Conservation (phyloP, 2,113 vertebrate species). For the Bambusicola thoracicus region DNA sequence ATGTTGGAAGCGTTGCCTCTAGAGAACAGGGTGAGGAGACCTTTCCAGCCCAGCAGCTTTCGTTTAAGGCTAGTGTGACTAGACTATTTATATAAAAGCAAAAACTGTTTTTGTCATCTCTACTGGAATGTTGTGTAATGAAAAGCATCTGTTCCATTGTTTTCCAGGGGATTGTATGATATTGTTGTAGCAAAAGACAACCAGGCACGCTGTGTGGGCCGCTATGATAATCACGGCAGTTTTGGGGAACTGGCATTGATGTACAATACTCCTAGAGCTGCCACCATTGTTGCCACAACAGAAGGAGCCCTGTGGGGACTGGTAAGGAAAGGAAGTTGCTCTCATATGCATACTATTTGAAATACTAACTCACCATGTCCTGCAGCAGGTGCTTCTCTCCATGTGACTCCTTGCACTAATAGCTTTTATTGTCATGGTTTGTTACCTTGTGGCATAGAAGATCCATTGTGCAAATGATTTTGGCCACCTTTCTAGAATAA, state of each 20-base stretch:
- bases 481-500: constrained; percentile 21
- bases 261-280: constrained; percentile 98
- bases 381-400: background rate
- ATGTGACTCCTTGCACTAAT: background rate
- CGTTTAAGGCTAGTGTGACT: background rate
- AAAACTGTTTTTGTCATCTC: background rate
- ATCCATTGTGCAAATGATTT: background rate
- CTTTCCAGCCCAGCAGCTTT: background rate
- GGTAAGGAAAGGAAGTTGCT: constrained; percentile 80
- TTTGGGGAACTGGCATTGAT: constrained; percentile 98
- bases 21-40: background rate
- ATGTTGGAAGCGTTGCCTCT: background rate
- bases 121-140: constrained; percentile 40
- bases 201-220: constrained; percentile 86
- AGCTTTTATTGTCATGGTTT: constrained; percentile 12
- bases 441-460: background rate
- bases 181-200: constrained; percentile 90
- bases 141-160: constrained; percentile 32
- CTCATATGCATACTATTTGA: background rate
- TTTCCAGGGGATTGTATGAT: constrained; percentile 90
- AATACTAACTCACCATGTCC: rapidly evolving
- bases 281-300: constrained; percentile 92
- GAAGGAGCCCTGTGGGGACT: constrained; percentile 96
- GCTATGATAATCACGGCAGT: constrained; percentile 95
- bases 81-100: background rate